phyloP scores from a whole-genome alignment of 2,797 vertebrate species.

The Thalassophryne amazonica region DNA sequence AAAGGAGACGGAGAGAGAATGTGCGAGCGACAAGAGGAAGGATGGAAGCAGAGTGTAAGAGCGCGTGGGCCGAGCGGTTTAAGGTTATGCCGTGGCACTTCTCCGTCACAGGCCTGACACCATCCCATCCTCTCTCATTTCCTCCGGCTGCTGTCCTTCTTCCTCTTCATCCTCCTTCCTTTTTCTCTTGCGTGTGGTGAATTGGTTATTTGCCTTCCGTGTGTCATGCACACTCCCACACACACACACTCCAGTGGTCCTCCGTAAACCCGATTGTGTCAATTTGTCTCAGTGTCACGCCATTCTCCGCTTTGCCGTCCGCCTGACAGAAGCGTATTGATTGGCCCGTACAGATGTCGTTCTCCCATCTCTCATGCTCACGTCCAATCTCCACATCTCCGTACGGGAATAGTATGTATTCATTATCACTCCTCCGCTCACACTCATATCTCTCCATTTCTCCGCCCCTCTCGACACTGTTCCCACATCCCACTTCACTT shows the following conservation, averaged over 20 bases:
- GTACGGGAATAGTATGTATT: constrained; percentile 53
- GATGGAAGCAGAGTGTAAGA: constrained; percentile 53
- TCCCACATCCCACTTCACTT: constrained; percentile 54
- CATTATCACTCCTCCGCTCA: constrained; percentile 60
- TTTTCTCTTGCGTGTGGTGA: constrained; percentile 9
- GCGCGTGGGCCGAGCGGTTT: constrained; percentile 64
- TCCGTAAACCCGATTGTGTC: constrained; percentile 71
- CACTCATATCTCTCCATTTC: constrained; percentile 43
- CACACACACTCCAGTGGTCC: constrained; percentile 51
- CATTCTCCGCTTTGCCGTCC: constrained; percentile 77
- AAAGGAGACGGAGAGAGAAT: constrained; percentile 41
- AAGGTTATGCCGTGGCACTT: constrained; percentile 65
- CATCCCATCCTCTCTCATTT: constrained; percentile 4
- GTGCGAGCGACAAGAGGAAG: constrained; percentile 60
- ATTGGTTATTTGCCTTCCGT: constrained; percentile 54
- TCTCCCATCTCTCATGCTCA: constrained; percentile 59
- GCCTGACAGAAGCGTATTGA: constrained; percentile 72
- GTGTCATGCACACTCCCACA: constrained; percentile 16
- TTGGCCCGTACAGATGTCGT: constrained; percentile 67
- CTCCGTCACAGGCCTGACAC: no score
- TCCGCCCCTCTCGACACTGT: constrained; percentile 33
- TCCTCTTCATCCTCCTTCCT: background rate
- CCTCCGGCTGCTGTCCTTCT: constrained; percentile 4
- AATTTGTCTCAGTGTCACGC: constrained; percentile 75
- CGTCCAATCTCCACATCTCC: constrained; percentile 59